Evolutionary conservation across 2,797 vertebrate genomes (phyloP), one percentile per base, ranked within the genome.

Genomic region (Erethizon dorsatum): DNA sequence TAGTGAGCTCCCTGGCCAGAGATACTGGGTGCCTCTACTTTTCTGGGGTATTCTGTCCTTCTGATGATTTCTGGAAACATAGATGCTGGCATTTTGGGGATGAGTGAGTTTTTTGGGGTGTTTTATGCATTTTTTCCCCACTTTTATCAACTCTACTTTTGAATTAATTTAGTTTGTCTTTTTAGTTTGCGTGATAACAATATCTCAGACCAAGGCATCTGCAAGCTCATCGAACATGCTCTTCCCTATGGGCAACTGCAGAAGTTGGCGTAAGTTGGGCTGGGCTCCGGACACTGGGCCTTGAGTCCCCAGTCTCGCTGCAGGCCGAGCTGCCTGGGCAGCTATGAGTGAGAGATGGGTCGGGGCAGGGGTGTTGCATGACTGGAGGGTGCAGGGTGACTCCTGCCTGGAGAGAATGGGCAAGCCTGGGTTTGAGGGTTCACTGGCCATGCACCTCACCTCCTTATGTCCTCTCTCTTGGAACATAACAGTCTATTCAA

Each of bases 141-240:
- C 24, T 93, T 12, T 37, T 33, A 2, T 71, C 18, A 9, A 56
- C 31, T 93, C 24, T 3, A 4, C 52, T 69, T 92, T 95, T 47
- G 61, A 61, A 91, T 85, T 15, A 54, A 11, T 56, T 47, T 47
- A 3, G 63, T 79, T 52, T 88, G 57, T 65, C 20, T 45, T 89
- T 95, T 77, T 94, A 99, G 99, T 96, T 98, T 99, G 94, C 98
- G 99, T 94, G 99, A 99, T 98, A 99, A 99, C 92, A 99, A 99
- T 90, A 99, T 99, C 96, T 99, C 99, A 22, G 99, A 99, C 97
- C 98, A 99, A 61, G 99, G 99, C 24, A 97, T 99, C 90, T 96
- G 94, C 90, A 99, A 98, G 97, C 98, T 99, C 41, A 95, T 99
- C 10, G 98, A 99, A n/a, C 98, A 98, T 54, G 99, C 91, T 33